These are phyloP conservation scores for Drosophila burlai DNA, from an alignment of 1,140 invertebrate genomes.

Conservation along the genomic window DNA sequence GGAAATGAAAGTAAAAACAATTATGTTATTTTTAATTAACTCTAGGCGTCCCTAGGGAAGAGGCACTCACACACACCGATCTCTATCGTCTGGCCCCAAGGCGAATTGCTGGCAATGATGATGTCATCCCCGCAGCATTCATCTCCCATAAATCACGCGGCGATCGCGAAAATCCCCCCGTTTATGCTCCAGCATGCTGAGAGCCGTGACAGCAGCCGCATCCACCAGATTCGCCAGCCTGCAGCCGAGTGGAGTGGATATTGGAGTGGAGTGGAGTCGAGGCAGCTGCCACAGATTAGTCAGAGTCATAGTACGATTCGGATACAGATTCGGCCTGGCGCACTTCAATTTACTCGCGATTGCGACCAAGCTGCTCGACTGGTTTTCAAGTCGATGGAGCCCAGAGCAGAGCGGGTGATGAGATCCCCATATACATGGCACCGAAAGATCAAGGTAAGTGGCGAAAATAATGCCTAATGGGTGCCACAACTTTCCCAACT, in stretches of 20 bases:
- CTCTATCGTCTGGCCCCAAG: conserved; percentile 16
- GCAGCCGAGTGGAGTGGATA: conserved; percentile 17
- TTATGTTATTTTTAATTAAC: conserved; percentile 48
- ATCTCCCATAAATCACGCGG: conserved; percentile 67
- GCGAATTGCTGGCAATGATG: conserved; percentile 49
- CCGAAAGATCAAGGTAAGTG: conserved; percentile 72
- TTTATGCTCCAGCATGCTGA: conserved; percentile 51
- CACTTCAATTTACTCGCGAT: conserved; percentile 57
- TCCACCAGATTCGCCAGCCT: conserved; percentile 38
- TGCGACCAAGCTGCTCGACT: conserved; percentile 58
- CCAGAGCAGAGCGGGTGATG: conserved; percentile 12
- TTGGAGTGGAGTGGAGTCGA: conserved; percentile 52
- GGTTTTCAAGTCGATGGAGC: conserved; percentile 45
- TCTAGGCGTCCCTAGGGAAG: conserved; percentile 10
- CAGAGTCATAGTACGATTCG: conserved; percentile 56
- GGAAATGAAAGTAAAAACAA: conserved; percentile 54
- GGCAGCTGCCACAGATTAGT: conserved; percentile 80
- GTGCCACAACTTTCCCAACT: conserved; percentile 3
- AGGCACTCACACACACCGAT: conserved; percentile 5
- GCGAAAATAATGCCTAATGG: conserved; percentile 28
- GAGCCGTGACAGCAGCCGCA: conserved; percentile 43
- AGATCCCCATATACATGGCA: neutral
- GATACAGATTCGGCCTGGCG: conserved; percentile 39
- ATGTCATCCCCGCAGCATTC: conserved; percentile 68
- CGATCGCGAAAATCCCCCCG: conserved; percentile 58